Base-by-base conservation (phyloP, 2,888 invertebrate genomes). In the Lithophane leautieri region DNA sequence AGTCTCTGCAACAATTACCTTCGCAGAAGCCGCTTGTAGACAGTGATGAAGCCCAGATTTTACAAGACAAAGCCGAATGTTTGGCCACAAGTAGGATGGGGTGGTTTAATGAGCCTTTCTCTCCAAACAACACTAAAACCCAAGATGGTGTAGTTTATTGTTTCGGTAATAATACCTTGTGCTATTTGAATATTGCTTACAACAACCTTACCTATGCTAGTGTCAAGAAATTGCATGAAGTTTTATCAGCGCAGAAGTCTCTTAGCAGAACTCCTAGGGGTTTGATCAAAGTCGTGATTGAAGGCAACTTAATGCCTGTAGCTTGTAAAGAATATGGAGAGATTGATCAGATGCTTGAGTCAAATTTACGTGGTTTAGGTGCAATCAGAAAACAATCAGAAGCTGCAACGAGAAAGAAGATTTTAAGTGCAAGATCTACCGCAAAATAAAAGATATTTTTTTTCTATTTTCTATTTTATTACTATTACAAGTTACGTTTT, bases 281-380 rank as follows among this genome's bases (percentile, higher is more conserved):
- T 0, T 82, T 95, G 47, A 74, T 94, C 9, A 93, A 92, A 68
- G 76, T 95, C 2, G 82, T 83, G 4, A 85, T 95, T 4, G 93
- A 94, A 70, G 95, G 95, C 0, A 95, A 95, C 50, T 76, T 73
- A 25, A 52, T 95, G n/a, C 95, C 95, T 0, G 25, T 68, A 0
- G 6, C 22, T 7, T 93, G 94, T 86, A 70, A 65, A 4, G 94
- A 94, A 70, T 76, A 25, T 63, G 11, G 9, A 0, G 68, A 89
- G 47, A 91, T 95, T 22, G 90, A 93, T 70, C 77, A 81, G 1
- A 62, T 93, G 0, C 16, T 76, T 25, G 2, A 22, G 50, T 3
- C 3, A 50, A 0, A 3, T 50, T 0, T 22, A 50, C 9, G 50
- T 50, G 9, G 50, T 22, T 50, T 4, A 34, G 34, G 34, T 34